Evolutionary conservation across 2,888 invertebrate genomes (phyloP).

Genomic region (Drosophila anomalipes): DNA sequence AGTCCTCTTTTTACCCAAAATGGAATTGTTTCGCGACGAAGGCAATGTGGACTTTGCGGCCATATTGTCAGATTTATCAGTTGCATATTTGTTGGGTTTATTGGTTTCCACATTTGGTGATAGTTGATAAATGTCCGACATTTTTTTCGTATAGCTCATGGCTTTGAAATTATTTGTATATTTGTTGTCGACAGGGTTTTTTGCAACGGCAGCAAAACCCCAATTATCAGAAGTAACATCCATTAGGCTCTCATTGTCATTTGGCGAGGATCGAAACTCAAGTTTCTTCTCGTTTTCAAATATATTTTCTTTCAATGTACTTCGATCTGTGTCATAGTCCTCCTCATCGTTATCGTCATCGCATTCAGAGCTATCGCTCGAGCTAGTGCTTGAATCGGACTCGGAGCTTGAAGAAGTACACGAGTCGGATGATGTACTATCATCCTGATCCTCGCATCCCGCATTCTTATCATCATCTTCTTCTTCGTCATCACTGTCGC

Average conservation of each 20-base stretch:
- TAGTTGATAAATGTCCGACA: slow-evolving; percentile 16
- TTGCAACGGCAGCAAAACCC: slow-evolving; percentile 88
- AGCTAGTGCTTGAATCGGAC: slow-evolving; percentile 83
- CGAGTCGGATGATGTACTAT: slow-evolving; percentile 82
- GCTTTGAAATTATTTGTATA: slow-evolving; percentile 48
- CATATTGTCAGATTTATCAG: slow-evolving; percentile 28
- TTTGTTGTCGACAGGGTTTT: slow-evolving; percentile 85
- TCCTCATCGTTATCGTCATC: slow-evolving; percentile 84
- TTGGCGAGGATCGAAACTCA: slow-evolving; percentile 48
- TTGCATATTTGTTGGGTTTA: slow-evolving; percentile 27
- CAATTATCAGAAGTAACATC: slow-evolving; percentile 84
- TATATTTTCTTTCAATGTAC: slow-evolving; percentile 78
- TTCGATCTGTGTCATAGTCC: slow-evolving; percentile 80
- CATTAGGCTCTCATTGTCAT: slow-evolving; percentile 43
- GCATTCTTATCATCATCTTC: slow-evolving; percentile 77
- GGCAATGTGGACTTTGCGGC: slow-evolving; percentile 4
- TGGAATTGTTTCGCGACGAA: slow-evolving; percentile 14
- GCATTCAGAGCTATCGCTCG: slow-evolving; percentile 84
- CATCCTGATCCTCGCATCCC: slow-evolving; percentile 81
- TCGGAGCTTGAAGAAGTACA: slow-evolving; percentile 84
- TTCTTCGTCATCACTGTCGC: slow-evolving; percentile 84
- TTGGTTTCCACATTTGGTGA: slow-evolving; percentile 32
- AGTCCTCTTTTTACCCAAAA: slow-evolving; percentile 68
- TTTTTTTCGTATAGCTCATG: slow-evolving; percentile 60
- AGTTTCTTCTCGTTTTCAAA: slow-evolving; percentile 76